Conservation (phyloP, 2,888 invertebrate genomes). For the Cosmorhoe ocellata region DNA sequence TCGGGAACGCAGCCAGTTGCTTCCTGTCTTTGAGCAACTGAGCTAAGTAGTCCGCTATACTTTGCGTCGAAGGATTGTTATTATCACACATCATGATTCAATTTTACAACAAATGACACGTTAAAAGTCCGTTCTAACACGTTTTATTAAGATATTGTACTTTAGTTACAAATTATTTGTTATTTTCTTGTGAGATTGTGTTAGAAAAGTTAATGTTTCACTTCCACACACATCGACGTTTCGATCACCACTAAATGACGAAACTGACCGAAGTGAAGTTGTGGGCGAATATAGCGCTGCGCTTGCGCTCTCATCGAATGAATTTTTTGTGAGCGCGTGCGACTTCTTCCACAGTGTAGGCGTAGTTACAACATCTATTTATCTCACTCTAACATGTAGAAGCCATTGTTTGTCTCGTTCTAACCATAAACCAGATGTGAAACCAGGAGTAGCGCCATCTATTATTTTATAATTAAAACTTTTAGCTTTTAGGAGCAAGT, state of each 20-base stretch:
- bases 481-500: too few relatives aligned
- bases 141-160: conserved; percentile 71
- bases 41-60: conserved; percentile 99
- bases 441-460: conserved; percentile 65
- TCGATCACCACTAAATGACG: conserved; percentile 80
- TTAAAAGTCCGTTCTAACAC: conserved; percentile 72
- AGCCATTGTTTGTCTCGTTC: conserved; percentile 44
- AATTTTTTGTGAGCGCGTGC: conserved; percentile 78
- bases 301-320: conserved; percentile 73
- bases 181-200: conserved; percentile 77
- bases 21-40: conserved; percentile 99
- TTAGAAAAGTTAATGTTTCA: conserved; percentile 81
- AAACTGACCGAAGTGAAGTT: conserved; percentile 80
- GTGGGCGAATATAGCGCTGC: conserved; percentile 79
- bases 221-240: conserved; percentile 81
- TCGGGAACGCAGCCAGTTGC: conserved; percentile 99
- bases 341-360: conserved; percentile 75
- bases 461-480: conserved; percentile 56
- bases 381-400: conserved; percentile 57
- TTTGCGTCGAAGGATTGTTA: conserved; percentile 91
- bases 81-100: conserved; percentile 81
- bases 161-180: conserved; percentile 78
- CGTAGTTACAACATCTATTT: conserved; percentile 69
- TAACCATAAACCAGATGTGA: conserved; percentile 41
- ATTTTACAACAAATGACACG: conserved; percentile 71